Conservation (phyloP, 1,140 invertebrate species). For the Caenorhabditis inopinata region DNA sequence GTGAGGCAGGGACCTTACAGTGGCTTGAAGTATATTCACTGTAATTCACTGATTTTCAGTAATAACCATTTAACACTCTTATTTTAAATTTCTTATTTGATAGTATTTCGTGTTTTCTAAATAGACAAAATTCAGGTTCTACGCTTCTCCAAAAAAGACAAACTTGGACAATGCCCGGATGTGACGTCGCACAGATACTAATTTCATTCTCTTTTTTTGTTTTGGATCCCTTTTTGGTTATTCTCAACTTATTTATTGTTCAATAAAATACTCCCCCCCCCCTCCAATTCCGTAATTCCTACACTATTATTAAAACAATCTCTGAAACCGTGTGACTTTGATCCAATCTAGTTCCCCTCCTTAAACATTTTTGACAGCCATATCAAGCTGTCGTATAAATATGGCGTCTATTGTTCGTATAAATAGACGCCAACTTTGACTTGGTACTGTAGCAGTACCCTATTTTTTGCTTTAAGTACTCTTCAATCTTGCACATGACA, state of each 20-base stretch:
- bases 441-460: slow-evolving; percentile 26
- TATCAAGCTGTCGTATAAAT: neutral
- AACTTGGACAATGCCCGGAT: slow-evolving; percentile 39
- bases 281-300: too few species aligned
- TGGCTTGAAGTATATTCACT: too few species aligned
- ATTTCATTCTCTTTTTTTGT: neutral
- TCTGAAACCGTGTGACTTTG: slow-evolving; percentile 25
- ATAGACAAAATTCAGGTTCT: neutral
- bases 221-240: too few species aligned
- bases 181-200: slow-evolving; percentile 11
- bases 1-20: neutral
- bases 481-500: neutral
- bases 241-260: neutral
- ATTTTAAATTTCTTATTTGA: neutral
- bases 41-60: too few species aligned
- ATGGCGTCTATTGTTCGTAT: too few species aligned
- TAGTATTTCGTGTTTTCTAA: neutral
- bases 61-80: too few species aligned
- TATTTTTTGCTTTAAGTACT: neutral
- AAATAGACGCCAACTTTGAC: neutral
- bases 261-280: neutral
- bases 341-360: slow-evolving; percentile 9
- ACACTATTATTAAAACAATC: neutral
- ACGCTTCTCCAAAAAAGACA: slow-evolving; percentile 41
- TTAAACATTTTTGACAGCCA: slow-evolving; percentile 1